These are phyloP conservation scores for Centruroides sculpturatus DNA, from an alignment of 1,140 invertebrate species.

Conservation along the genomic window DNA sequence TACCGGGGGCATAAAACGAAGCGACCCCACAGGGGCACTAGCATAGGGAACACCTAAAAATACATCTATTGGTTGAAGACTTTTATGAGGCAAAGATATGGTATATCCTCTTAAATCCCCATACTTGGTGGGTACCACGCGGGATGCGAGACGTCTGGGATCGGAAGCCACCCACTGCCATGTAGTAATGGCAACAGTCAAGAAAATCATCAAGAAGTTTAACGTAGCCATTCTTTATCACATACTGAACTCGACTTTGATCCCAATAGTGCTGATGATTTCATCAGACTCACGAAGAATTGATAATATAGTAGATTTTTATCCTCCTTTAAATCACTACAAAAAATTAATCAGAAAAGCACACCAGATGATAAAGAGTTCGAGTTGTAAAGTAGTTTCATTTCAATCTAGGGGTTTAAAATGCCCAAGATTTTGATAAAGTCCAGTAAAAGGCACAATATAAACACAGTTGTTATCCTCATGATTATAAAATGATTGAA, in stretches of 20 bases:
- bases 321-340: too few relatives aligned
- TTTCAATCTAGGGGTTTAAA: too few relatives aligned
- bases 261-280: too few relatives aligned
- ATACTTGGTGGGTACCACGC: constrained; percentile 73
- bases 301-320: too few relatives aligned
- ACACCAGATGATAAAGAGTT: too few relatives aligned
- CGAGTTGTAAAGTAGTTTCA: too few relatives aligned
- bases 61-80: constrained; percentile 34
- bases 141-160: constrained; percentile 25
- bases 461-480: too few relatives aligned
- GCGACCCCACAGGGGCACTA: constrained; percentile 50
- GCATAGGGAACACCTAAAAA: constrained; percentile 63
- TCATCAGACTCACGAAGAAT: too few relatives aligned
- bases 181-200: background rate
- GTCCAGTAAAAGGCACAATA: too few relatives aligned
- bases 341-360: too few relatives aligned
- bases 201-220: background rate
- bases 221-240: background rate
- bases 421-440: too few relatives aligned
- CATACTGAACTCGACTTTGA: background rate
- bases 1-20: constrained; percentile 46
- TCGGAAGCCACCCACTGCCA: background rate
- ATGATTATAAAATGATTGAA: too few relatives aligned
- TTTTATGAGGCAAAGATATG: constrained; percentile 1
- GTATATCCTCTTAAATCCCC: constrained; percentile 76